Base-by-base conservation (phyloP, 2,888 invertebrate genomes). In the Drosophila bunnanda region DNA sequence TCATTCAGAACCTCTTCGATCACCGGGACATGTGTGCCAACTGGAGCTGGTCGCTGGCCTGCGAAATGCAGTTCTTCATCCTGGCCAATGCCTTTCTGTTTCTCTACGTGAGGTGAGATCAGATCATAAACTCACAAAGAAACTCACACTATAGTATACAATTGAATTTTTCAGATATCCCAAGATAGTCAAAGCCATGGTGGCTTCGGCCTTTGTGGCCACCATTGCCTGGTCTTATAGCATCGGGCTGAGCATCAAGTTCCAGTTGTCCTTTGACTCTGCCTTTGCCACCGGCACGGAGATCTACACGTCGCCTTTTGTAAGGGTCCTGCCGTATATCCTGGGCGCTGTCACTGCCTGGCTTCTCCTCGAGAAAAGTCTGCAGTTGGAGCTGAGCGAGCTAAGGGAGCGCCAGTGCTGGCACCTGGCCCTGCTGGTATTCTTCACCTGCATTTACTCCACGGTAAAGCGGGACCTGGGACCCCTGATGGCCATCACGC, bases 261-360 rank as follows among this genome's bases (percentile, higher is more conserved):
- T 91, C 48, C 90, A 91, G 60, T 60, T 92, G 2, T 92, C 92
- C 0, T 93, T 92, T 36, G 93, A 93, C 55, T 88, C 91, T 0
- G 89, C 90, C 17, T 91, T 91, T 68, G 89, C 91, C 54, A 92
- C 92, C 0, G 92, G 91, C 48, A 92, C 92, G 0, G 89, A 92
- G 57, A 90, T 94, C 44, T 93, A 93, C 75, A 93, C 93, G 15
- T 92, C 93, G 50, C 94, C 94, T 0, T 94, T 93, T 90, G 92
- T 93, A 3, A 89, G 94, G 52, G 91, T 93, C 28, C 91, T 93
- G 28, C 93, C 94, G 0, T 94, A 94, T 71, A 89, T 93, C 10
- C 75, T 93, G 60, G 94, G 94, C 10, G 88, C 93, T 9, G 87
- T 91, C 3, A 92, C 93, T 1, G 94, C 93, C 4, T 94, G 93